Base-by-base conservation (phyloP, 2,797 vertebrate species). In the Fundulus diaphanus region DNA sequence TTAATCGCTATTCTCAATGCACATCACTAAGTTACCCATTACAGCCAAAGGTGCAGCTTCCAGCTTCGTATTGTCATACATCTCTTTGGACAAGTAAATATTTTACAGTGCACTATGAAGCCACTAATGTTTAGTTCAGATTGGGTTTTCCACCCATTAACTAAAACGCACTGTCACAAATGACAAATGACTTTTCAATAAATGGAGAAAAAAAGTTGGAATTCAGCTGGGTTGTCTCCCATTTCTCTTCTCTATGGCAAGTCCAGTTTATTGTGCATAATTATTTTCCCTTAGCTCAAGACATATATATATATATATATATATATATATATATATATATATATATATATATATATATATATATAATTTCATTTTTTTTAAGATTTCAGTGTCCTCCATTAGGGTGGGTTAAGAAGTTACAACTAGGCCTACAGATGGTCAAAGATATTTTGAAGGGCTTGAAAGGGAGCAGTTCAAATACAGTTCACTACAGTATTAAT, bases 1-100 rank as follows among this genome's bases (percentile, higher is more conserved):
- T 92, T 89, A 90, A 95, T 96, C 93, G 92, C 88, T 83, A 88
- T 91, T 86, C 82, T 84, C 88, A 91, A 40, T 90, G 83, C 85
- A 79, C 77, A 79, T 85, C 88, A 81, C 68, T 90, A 86, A 91
- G 77, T 90, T 76, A 78, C 78, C 87, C 82, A 80, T 87, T 87
- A 80, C 78, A 87, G 77, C 87, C 68, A 75, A 83, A 79, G 72
- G 70, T 77, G 72, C 80, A 80, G 88, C 80, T 84, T 87, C 87
- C 89, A 90, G 86, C 79, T 89, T 89, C 74, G 75, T 70, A 72
- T 37, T 81, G 69, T 80, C 65, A 73, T 81, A 84, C 82, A 77
- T 87, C 84, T 87, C 49, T 72, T 79, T 80, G 67, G 71, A 80
- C 82, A 35, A 83, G 72, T 81, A 73, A 82, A 61, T 68, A 67